Evolutionary conservation across 1,140 invertebrate species (phyloP).

Genomic region (Drosophila quadrilineata): DNA sequence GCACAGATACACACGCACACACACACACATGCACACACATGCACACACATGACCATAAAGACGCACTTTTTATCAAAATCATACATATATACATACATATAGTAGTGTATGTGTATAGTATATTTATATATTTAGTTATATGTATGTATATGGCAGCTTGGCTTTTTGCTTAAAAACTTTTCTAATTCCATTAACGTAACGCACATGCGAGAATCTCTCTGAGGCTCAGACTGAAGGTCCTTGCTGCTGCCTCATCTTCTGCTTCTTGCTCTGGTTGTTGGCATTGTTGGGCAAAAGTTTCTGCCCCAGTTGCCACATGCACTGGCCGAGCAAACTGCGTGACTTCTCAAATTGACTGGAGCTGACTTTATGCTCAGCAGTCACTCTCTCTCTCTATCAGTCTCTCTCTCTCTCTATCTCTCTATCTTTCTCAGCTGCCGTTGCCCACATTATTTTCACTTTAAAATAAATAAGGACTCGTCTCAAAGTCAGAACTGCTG

Average conservation of each 20-base stretch:
- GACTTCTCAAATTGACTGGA: slow-evolving; percentile 55
- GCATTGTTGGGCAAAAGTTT: slow-evolving; percentile 20
- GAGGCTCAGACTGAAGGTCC: slow-evolving; percentile 27
- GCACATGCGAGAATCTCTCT: slow-evolving; percentile 57
- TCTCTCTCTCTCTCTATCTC: too few relatives aligned
- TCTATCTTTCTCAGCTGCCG: too few relatives aligned
- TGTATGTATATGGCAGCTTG: slow-evolving; percentile 45
- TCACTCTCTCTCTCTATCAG: too few relatives aligned
- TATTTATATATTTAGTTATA: slow-evolving; percentile 17
- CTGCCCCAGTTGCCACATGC: slow-evolving; percentile 37
- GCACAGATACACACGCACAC: slow-evolving; percentile 10
- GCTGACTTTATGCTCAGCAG: slow-evolving; percentile 9
- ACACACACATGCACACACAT: neutral
- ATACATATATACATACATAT: slow-evolving; percentile 33
- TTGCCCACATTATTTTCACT: slow-evolving; percentile 18
- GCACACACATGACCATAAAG: slow-evolving; percentile 19
- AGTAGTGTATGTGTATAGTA: neutral
- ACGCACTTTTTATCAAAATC: slow-evolving; percentile 59
- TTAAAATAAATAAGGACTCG: slow-evolving; percentile 46
- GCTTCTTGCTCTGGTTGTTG: neutral
- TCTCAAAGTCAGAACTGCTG: too few relatives aligned
- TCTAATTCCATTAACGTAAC: slow-evolving; percentile 78
- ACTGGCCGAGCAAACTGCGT: slow-evolving; percentile 32
- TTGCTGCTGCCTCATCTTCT: slow-evolving; percentile 14
- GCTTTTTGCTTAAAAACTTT: slow-evolving; percentile 73